Conservation (phyloP, 1,140 invertebrate species). For the Subanguina moxae region DNA sequence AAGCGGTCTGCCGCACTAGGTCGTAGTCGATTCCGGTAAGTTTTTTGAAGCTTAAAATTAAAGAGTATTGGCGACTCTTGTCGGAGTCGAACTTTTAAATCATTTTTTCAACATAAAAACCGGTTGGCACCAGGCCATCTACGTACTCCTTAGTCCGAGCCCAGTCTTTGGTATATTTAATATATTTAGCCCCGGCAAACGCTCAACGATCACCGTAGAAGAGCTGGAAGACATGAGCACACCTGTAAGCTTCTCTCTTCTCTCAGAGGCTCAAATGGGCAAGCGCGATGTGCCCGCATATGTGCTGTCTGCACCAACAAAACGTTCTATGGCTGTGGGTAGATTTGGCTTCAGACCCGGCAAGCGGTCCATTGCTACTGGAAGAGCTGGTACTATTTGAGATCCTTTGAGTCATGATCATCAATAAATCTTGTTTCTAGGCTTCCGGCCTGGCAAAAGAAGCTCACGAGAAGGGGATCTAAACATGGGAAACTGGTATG, state of each 20-base stretch:
- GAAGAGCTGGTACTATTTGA: neutral
- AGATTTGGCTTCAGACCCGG: conserved; percentile 11
- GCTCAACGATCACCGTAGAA: conserved; percentile 6
- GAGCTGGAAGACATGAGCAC: conserved; percentile 5
- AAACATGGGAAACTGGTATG: no score
- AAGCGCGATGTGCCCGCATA: neutral
- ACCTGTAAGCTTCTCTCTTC: neutral
- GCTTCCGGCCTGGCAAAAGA: conserved; percentile 13
- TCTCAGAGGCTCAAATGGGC: conserved; percentile 12
- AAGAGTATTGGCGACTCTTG: no score
- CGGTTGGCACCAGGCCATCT: no score
- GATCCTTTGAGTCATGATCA: neutral
- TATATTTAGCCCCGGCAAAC: conserved; percentile 13
- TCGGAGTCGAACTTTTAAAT: no score
- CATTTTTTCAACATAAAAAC: no score
- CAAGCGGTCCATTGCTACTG: conserved; percentile 6
- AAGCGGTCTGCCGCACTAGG: conserved; percentile 11
- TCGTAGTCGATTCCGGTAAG: conserved; percentile 1
- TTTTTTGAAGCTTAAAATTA: no score
- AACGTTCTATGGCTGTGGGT: conserved; percentile 10
- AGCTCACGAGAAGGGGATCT: neutral
- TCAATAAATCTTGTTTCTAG: neutral
- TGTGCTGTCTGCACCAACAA: no score
- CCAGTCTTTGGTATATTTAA: no score
- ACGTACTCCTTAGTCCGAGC: no score